phyloP scores from a whole-genome alignment of 2,888 invertebrate genomes.

The Ichneumon xanthorius region DNA sequence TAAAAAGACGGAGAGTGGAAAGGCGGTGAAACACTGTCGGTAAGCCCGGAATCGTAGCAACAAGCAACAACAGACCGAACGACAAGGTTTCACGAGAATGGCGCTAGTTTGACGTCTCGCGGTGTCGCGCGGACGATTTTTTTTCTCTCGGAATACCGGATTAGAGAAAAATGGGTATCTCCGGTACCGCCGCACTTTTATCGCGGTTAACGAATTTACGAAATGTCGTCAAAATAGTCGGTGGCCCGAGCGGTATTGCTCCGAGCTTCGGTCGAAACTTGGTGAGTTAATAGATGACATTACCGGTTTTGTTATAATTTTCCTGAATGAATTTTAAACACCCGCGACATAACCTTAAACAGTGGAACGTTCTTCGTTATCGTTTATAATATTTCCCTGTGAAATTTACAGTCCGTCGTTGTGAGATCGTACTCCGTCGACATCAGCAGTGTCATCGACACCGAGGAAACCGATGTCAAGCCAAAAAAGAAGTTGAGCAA shows the following conservation, averaged over 20 bases:
- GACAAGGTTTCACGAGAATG: not conserved
- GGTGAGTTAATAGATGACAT: slow-evolving; percentile 31
- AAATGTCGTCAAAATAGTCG: slow-evolving; percentile 61
- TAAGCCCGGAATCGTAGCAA: not conserved
- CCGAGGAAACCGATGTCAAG: slow-evolving; percentile 44
- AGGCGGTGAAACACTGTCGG: not conserved
- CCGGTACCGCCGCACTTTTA: slow-evolving; percentile 75
- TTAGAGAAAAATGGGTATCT: slow-evolving; percentile 76
- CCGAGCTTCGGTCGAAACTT: slow-evolving; percentile 34
- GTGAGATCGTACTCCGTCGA: slow-evolving; percentile 52
- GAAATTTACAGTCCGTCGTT: slow-evolving; percentile 45
- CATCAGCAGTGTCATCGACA: slow-evolving; percentile 43
- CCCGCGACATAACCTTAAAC: slow-evolving; percentile 52
- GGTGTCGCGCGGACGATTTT: not conserved
- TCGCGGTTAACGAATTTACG: slow-evolving; percentile 65
- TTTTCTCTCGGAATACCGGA: slow-evolving; percentile 1
- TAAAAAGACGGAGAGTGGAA: not conserved
- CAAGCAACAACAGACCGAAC: too few relatives aligned
- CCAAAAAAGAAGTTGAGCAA: slow-evolving; percentile 89
- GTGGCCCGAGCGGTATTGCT: slow-evolving; percentile 39
- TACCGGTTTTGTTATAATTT: not conserved
- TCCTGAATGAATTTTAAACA: not conserved
- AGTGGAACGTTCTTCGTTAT: not conserved
- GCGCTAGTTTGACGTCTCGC: not conserved
- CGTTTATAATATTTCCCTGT: not conserved